Evolutionary conservation across 2,113 vertebrate species (phyloP).

Genomic region (Pomatorhinus ruficollis): DNA sequence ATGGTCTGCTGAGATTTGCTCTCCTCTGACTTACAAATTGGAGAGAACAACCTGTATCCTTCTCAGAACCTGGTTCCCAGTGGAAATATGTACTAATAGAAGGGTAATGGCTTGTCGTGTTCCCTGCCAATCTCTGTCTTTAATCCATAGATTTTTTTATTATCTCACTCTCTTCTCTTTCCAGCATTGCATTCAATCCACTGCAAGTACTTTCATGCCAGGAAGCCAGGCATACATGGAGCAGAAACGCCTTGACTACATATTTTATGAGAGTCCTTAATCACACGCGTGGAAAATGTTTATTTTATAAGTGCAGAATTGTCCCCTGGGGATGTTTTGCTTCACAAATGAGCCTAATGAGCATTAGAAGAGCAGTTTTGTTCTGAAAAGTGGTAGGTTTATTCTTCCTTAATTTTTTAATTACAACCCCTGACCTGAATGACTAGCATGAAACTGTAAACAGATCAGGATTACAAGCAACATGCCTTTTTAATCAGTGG

Average conservation of each 20-base stretch:
- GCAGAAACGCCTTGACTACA: neutral
- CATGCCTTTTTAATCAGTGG: neutral
- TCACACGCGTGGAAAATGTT: constrained; percentile 40
- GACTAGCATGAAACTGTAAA: neutral
- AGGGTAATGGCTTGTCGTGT: neutral
- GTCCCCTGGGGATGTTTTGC: constrained; percentile 60
- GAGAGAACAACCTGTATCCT: neutral
- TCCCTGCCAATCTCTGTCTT: constrained; percentile 19
- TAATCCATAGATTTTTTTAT: constrained; percentile 10
- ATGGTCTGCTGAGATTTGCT: neutral
- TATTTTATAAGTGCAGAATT: constrained; percentile 52
- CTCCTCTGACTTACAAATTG: neutral
- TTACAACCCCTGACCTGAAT: neutral
- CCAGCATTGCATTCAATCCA: neutral
- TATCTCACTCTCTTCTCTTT: neutral
- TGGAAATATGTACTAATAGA: neutral
- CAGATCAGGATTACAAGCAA: neutral
- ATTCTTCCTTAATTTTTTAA: constrained; percentile 52
- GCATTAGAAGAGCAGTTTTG: constrained; percentile 34
- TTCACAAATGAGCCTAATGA: constrained; percentile 53
- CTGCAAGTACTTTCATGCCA: neutral
- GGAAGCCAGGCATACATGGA: neutral
- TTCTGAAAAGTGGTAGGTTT: constrained; percentile 12
- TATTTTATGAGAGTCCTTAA: constrained; percentile 60
- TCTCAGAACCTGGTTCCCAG: neutral